Conservation (phyloP, 2,113 vertebrate species). For the Ictidomys tridecemlineatus region DNA sequence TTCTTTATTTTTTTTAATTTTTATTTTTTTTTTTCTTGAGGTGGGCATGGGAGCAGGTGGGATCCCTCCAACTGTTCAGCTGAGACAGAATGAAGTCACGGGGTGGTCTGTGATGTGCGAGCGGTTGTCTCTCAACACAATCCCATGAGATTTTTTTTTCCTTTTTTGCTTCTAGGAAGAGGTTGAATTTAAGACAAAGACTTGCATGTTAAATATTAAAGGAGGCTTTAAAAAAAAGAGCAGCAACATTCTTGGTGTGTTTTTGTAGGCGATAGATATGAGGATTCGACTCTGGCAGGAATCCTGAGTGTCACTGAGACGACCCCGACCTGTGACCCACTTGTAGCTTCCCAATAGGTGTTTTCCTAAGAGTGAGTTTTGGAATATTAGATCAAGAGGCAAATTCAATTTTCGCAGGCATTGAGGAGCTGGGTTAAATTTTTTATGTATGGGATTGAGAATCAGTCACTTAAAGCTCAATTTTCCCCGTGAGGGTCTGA, state of each 20-base stretch:
- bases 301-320: not conserved
- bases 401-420: not conserved
- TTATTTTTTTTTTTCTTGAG: slow-evolving; percentile 42
- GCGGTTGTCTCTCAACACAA: not conserved
- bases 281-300: not conserved
- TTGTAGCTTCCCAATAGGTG: not conserved
- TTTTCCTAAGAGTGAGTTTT: not conserved
- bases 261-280: not conserved
- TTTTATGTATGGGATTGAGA: not conserved
- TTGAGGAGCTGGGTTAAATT: not conserved
- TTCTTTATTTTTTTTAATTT: slow-evolving; percentile 51
- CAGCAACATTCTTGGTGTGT: slow-evolving; percentile 75
- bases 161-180: slow-evolving; percentile 65
- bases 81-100: slow-evolving; percentile 55
- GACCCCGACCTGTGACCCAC: not conserved
- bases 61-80: slow-evolving; percentile 57
- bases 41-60: slow-evolving; percentile 54
- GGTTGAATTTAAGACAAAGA: slow-evolving; percentile 68
- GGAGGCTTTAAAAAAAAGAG: slow-evolving; percentile 70
- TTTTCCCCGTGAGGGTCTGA: not conserved
- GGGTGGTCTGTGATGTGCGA: slow-evolving; percentile 30
- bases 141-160: slow-evolving; percentile 20
- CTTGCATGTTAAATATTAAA: not conserved
- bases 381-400: not conserved
- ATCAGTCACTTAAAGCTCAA: not conserved